These are phyloP conservation scores for Rhyacophila brunnea DNA, from an alignment of 1,140 invertebrate species.

Conservation along the genomic window DNA sequence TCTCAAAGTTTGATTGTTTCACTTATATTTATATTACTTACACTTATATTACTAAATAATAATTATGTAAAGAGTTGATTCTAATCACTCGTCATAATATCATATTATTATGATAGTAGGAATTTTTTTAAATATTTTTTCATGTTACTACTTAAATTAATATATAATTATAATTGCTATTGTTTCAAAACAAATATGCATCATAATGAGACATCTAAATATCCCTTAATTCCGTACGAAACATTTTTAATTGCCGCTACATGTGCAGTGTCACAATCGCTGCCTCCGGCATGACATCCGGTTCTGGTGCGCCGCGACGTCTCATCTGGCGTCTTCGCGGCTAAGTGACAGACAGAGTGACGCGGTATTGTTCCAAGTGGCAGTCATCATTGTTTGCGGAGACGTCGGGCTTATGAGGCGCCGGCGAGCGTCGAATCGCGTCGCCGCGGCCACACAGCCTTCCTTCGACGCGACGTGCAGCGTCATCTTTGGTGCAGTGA, in stretches of 20 bases:
- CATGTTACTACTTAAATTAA: too few species aligned
- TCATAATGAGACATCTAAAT: too few species aligned
- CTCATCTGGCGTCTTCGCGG: constrained; percentile 29
- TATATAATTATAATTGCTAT: too few species aligned
- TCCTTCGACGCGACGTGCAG: not conserved
- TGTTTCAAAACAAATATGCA: too few species aligned
- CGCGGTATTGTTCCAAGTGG: constrained; percentile 29
- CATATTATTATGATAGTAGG: too few species aligned
- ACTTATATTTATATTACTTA: too few species aligned
- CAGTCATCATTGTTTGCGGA: constrained; percentile 23
- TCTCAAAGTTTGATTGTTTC: too few species aligned
- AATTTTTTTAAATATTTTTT: too few species aligned
- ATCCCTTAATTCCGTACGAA: too few species aligned
- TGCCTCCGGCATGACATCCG: not conserved
- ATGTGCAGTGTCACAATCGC: not conserved
- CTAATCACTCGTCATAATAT: too few species aligned
- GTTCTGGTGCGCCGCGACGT: constrained; percentile 18
- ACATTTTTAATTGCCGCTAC: not conserved
- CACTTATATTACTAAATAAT: too few species aligned
- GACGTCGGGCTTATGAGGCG: constrained; percentile 10
- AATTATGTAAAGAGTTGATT: too few species aligned
- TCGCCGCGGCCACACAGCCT: not conserved
- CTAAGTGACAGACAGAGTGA: constrained; percentile 29
- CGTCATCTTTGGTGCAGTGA: not conserved
- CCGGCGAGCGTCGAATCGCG: not conserved